phyloP scores from a whole-genome alignment of 2,113 vertebrate species.

The Octodon degus region DNA sequence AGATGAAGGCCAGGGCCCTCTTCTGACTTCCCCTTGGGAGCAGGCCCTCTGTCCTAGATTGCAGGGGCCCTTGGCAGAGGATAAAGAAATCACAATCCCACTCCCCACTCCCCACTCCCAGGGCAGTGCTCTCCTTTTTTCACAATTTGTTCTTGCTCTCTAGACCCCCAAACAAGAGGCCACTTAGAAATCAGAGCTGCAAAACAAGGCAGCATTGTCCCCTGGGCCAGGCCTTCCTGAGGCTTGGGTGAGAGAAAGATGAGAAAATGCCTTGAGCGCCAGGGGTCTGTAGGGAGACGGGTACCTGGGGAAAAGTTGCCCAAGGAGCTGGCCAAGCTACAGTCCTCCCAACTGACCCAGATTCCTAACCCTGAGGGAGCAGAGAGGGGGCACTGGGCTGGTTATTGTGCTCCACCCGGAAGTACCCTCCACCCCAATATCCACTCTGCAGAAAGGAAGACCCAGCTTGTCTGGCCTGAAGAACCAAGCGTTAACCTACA shows the following conservation, averaged over 20 bases:
- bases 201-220: conserved; percentile 77
- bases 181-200: conserved; percentile 65
- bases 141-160: conserved; percentile 63
- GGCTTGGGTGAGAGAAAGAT: conserved; percentile 52
- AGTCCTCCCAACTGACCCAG: neutral
- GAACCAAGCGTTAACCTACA: neutral
- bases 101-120: neutral
- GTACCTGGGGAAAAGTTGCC: conserved; percentile 74
- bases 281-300: conserved; percentile 59
- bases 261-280: conserved; percentile 10
- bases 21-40: neutral
- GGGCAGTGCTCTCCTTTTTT: conserved; percentile 43
- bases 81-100: conserved; percentile 57
- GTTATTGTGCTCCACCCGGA: neutral
- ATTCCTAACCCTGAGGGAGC: neutral
- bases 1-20: conserved; percentile 5
- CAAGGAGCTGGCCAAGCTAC: conserved; percentile 53
- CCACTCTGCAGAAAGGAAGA: neutral
- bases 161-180: conserved; percentile 73
- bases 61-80: conserved; percentile 73
- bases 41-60: conserved; percentile 67
- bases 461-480: rapidly evolving
- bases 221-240: conserved; percentile 22
- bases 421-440: neutral
- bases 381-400: neutral